Conservation (phyloP, 2,888 invertebrate genomes). For the Lathronympha strigana region DNA sequence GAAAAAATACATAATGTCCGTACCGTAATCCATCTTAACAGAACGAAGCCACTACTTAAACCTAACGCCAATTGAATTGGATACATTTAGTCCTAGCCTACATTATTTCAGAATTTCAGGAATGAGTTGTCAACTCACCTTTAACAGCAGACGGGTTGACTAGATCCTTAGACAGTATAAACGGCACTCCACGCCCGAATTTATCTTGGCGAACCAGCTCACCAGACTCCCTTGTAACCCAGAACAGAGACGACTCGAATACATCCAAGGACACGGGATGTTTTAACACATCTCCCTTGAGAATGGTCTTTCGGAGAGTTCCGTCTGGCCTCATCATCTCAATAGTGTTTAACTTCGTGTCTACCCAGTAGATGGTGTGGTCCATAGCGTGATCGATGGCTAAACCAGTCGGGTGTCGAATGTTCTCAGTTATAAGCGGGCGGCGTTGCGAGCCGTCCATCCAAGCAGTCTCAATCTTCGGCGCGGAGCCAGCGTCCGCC, state of each 20-base stretch:
- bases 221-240: slow-evolving; percentile 95
- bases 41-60: too few relatives aligned
- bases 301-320: slow-evolving; percentile 87
- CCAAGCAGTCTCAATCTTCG: slow-evolving; percentile 98
- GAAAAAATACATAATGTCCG: too few relatives aligned
- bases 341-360: slow-evolving; percentile 95
- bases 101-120: too few relatives aligned
- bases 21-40: too few relatives aligned
- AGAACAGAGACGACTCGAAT: slow-evolving; percentile 96
- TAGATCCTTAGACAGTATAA: slow-evolving; percentile 91
- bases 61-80: too few relatives aligned
- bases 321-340: slow-evolving; percentile 95
- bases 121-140: slow-evolving; percentile 68
- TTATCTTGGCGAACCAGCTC: slow-evolving; percentile 96
- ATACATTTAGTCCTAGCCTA: too few relatives aligned
- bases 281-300: slow-evolving; percentile 88
- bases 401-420: slow-evolving; percentile 94
- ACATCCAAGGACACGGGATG: slow-evolving; percentile 96
- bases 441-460: slow-evolving; percentile 97
- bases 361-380: slow-evolving; percentile 97
- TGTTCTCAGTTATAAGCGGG: slow-evolving; percentile 90
- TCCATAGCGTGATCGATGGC: slow-evolving; percentile 96
- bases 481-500: slow-evolving; percentile 95
- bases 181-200: slow-evolving; percentile 97
- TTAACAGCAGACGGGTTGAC: slow-evolving; percentile 94